Evolutionary conservation across 2,113 vertebrate genomes (phyloP).

Genomic region (Penelope pileata): DNA sequence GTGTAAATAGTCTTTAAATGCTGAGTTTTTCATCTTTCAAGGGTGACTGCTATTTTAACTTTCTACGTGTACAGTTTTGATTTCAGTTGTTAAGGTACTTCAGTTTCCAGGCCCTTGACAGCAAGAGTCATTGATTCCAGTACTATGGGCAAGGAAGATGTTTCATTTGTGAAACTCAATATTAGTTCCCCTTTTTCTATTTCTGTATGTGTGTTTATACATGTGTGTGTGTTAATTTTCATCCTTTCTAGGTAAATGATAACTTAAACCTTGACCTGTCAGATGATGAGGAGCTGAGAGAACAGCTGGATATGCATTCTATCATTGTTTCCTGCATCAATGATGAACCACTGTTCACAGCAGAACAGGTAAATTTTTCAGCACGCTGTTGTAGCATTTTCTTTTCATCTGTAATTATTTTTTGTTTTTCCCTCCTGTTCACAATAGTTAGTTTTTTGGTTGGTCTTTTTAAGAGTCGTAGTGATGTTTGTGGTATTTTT

Average conservation of each 20-base stretch:
- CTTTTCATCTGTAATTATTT: not conserved
- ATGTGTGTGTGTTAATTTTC: not conserved
- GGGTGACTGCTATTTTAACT: not conserved
- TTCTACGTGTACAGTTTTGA: not conserved
- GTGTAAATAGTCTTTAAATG: not conserved
- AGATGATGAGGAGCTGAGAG: constrained; percentile 95
- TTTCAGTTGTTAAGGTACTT: not conserved
- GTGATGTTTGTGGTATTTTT: not conserved
- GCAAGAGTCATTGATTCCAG: not conserved
- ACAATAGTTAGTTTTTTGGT: not conserved
- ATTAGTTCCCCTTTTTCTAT: not conserved
- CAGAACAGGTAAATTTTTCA: constrained; percentile 87
- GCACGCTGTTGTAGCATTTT: not conserved
- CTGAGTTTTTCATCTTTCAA: not conserved
- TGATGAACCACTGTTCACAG: constrained; percentile 95
- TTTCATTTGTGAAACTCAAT: not conserved
- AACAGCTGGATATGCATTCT: constrained; percentile 98
- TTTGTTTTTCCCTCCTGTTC: not conserved
- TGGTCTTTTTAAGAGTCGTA: not conserved
- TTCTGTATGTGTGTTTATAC: not conserved
- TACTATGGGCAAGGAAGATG: not conserved
- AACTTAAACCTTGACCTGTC: constrained; percentile 89
- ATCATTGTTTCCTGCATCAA: constrained; percentile 95
- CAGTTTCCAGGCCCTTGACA: not conserved
- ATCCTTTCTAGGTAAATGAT: constrained; percentile 80